phyloP scores from a whole-genome alignment of 2,797 vertebrate genomes.

The Neosalanx taihuensis region DNA sequence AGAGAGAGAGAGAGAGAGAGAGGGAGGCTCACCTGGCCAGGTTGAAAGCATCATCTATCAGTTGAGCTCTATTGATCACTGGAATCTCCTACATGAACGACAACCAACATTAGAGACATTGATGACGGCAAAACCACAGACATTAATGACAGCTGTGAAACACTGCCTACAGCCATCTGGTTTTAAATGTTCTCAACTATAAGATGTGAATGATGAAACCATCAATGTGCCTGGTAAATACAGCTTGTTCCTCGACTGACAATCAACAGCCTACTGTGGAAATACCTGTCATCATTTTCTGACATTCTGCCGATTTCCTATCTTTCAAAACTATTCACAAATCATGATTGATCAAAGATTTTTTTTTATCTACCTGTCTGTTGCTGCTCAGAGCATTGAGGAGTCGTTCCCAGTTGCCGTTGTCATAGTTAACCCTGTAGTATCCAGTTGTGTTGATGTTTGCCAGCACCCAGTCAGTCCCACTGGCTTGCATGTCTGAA shows the following conservation, averaged over 20 bases:
- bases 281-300: too few species aligned
- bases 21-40: constrained; percentile 83
- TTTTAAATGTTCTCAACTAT: too few species aligned
- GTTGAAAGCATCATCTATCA: constrained; percentile 90
- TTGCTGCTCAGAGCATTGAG: constrained; percentile 26
- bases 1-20: not conserved
- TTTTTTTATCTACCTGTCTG: constrained; percentile 51
- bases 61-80: constrained; percentile 86
- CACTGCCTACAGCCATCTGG: too few species aligned
- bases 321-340: too few species aligned
- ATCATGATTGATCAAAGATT: not conserved
- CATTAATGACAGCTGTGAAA: not conserved
- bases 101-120: not conserved
- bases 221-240: too few species aligned
- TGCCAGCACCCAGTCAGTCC: constrained; percentile 72
- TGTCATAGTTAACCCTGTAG: constrained; percentile 91
- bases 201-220: too few species aligned
- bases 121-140: not conserved
- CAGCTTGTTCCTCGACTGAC: too few species aligned
- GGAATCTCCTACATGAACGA: constrained; percentile 70
- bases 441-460: constrained; percentile 83
- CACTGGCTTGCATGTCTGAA: accelerated
- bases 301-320: too few species aligned
- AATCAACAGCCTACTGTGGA: too few species aligned
- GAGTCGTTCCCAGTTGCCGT: constrained; percentile 80